Conservation (phyloP, 2,113 vertebrate genomes). For the Cyphomyrus plagiostoma region DNA sequence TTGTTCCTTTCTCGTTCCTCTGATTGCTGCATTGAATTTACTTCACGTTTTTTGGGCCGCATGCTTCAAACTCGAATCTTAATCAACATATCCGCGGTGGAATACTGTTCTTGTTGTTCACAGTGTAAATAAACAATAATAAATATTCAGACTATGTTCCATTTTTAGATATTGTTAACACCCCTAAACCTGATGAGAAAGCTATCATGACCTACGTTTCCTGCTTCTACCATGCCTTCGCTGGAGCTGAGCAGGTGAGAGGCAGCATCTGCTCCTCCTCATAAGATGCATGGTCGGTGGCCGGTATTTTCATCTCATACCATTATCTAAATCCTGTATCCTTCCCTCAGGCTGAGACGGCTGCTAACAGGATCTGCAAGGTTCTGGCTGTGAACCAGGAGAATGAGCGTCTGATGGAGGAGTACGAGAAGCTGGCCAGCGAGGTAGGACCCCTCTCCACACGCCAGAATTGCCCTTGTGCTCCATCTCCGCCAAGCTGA, state of each 20-base stretch:
- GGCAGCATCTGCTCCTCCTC: neutral
- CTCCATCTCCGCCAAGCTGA: neutral
- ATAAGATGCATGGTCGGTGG: neutral
- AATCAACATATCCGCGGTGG: neutral
- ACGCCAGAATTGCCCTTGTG: neutral
- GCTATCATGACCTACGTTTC: conserved; percentile 26
- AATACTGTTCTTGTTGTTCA: neutral
- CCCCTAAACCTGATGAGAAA: conserved; percentile 22
- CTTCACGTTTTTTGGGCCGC: neutral
- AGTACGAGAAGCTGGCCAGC: conserved; percentile 25
- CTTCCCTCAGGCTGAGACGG: conserved; percentile 13
- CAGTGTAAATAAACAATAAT: neutral
- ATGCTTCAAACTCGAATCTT: neutral
- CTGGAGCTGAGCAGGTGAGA: conserved; percentile 19
- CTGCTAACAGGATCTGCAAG: conserved; percentile 26
- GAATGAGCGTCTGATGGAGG: conserved; percentile 26
- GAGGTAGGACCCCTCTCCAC: neutral
- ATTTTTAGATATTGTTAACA: conserved; percentile 23
- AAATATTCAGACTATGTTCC: neutral
- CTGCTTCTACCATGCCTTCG: conserved; percentile 24
- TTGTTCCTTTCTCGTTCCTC: neutral
- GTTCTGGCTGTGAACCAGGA: conserved; percentile 25
- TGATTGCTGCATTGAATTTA: neutral
- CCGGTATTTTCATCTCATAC: neutral
- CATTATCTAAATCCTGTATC: neutral